Base-by-base conservation (phyloP, 1,140 invertebrate species). In the Drosophila teissieri region DNA sequence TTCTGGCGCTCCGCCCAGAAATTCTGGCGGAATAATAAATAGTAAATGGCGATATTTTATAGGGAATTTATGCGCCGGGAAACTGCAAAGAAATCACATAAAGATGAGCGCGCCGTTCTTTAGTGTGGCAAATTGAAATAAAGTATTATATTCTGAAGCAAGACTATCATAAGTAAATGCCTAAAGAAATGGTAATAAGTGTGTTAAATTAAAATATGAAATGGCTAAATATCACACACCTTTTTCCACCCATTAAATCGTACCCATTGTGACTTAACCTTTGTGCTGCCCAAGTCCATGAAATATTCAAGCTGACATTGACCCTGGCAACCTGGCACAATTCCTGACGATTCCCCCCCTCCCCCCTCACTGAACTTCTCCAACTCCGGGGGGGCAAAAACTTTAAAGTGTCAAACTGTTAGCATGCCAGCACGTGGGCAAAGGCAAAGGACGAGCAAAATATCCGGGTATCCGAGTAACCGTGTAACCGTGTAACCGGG, bases 21-120 rank as follows among this genome's bases (percentile, higher is more conserved):
- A n/a, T n/a, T 36, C 49, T 69, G 65, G 40, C 31, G 19, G 62
- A 44, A 69, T 74, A 68, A 85, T 84, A 84, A 86, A 84, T 85
- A 85, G 82, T 81, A 80, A 86, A 81, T 81, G 73, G 63, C 68
- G 78, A 67, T 78, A 78, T 85, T 86, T 86, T 73, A 80, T 73
- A 73, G 68, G 73, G 56, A 84, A 80, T 84, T 85, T 80, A 86
- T 80, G 80, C 53, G 61, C 42, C 34, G 44, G 52, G 58, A 80
- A 67, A 56, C 53, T 42, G 64, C 62, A 64, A 81, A 55, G 60
- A 55, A 55, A 78, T 51, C 53, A 78, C 73, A 61, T 65, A 56
- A 65, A 63, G 36, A 51, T 44, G 17, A 67, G 27, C 44, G 19
- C 27, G 17, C 6, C 36, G 17, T 24, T 51, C 39, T 45, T 46